Percentiles rank a stretch among this genome's conserved stretches.
Evolutionary conservation across 2,113 vertebrate species (phyloP).

Genomic region (Egretta garzetta): DNA sequence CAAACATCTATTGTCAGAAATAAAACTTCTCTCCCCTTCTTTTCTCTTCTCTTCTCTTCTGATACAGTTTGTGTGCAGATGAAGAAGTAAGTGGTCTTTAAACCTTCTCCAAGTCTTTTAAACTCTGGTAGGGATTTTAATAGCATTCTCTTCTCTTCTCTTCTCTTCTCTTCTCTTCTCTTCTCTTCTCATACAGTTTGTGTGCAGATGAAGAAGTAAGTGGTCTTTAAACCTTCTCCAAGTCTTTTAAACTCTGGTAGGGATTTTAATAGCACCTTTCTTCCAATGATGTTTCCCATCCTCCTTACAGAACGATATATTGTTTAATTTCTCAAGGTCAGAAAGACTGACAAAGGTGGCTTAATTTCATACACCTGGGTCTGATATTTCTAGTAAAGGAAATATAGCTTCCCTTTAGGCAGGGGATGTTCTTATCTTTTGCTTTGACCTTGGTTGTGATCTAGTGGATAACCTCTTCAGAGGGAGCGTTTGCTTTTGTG

Average conservation of each 20-base stretch:
- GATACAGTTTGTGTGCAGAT: no score
- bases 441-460: neutral
- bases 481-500: neutral
- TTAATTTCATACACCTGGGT: neutral
- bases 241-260: neutral
- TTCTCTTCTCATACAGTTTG: neutral
- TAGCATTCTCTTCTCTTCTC: no score
- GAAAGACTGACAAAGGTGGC: neutral
- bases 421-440: neutral
- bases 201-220: neutral
- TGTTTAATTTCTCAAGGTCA: neutral
- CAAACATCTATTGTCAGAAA: neutral
- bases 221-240: neutral
- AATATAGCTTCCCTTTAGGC: neutral
- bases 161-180: neutral
- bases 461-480: neutral
- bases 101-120: no score
- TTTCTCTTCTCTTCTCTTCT: neutral
- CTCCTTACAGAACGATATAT: neutral
- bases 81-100: no score
- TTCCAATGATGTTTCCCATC: neutral
- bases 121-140: no score
- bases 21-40: neutral
- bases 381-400: neutral
- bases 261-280: neutral